Percentiles rank a stretch among this genome's conserved stretches.
Conservation (phyloP, 2,888 invertebrate species). For the Andrena praecox region DNA sequence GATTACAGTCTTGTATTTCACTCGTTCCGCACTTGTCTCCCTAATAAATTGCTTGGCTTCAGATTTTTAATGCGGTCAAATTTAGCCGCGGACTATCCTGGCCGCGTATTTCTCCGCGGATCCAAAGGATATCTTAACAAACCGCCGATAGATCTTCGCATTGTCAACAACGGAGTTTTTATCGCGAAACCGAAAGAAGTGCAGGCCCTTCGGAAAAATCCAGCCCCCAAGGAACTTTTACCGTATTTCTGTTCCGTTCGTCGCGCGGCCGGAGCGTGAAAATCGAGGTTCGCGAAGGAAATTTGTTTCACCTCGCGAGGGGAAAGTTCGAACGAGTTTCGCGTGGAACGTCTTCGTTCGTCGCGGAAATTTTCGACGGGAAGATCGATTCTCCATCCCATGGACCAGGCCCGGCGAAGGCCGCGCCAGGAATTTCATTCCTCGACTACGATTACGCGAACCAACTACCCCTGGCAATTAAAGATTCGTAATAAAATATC, state of each 20-base stretch:
- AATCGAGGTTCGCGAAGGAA: neutral
- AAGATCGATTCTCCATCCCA: neutral
- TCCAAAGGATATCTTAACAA: no score
- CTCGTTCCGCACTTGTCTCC: constrained; percentile 27
- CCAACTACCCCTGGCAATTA: neutral
- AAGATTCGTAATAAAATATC: neutral
- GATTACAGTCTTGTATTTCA: constrained; percentile 40
- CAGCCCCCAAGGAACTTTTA: neutral
- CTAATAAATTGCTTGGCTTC: constrained; percentile 38
- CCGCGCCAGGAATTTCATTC: no score
- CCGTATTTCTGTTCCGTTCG: neutral
- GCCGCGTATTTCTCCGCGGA: neutral
- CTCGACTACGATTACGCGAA: no score
- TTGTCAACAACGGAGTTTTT: neutral
- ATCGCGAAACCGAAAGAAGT: neutral
- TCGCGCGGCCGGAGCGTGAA: neutral
- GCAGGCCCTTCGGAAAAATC: neutral
- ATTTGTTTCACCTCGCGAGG: constrained; percentile 1
- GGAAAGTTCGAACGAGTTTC: constrained; percentile 5
- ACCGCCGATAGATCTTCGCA: neutral
- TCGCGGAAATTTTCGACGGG: neutral
- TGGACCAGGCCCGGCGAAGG: no score
- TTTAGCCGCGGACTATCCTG: constrained; percentile 12
- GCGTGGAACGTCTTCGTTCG: neutral
- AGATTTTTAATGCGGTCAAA: constrained; percentile 21